Evolutionary conservation across 2,888 invertebrate genomes (phyloP), one percentile per base, ranked within the genome.

Genomic region (Sinotaia quadrata): DNA sequence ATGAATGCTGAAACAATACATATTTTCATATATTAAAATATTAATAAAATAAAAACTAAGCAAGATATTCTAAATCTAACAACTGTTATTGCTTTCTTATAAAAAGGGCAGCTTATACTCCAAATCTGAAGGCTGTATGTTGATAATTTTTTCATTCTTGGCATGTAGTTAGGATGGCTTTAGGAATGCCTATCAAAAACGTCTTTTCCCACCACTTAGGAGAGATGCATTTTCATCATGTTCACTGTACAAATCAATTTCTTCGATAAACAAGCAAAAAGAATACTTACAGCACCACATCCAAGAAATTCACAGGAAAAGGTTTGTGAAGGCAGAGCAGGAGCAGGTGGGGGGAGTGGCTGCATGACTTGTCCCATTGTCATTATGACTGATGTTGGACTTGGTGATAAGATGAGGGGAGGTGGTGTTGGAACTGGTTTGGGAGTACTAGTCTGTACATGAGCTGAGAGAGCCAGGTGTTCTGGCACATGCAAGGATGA

Each of bases 211-310:
- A n/a, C n/a, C n/a, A n/a, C n/a, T n/a, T n/a, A n/a, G n/a, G n/a
- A n/a, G n/a, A n/a, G n/a, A n/a, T n/a, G n/a, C n/a, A n/a, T n/a
- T n/a, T n/a, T n/a, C n/a, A n/a, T n/a, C n/a, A n/a, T n/a, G n/a
- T n/a, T n/a, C n/a, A n/a, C n/a, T n/a, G 65, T 51, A 24, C 68
- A 66, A 34, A 58, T 74, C 69, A 47, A 47, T 15, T 8, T 8
- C 24, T 3, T 15, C 47, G 24, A 47, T 8, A 24, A 41, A 41
- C 8, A 41, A 12, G 18, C 8, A 15, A 63, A 33, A 49, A 27
- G 12, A 31, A n/a, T 41, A 80, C 85, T 82, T 78, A 87, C 87
- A 70, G 85, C 83, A 74, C 75, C 76, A 74, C 86, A 87, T 52
- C 82, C 84, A 68, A 83, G 81, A 73, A 78, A 82, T 68, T 85